Evolutionary conservation across 2,797 vertebrate species (phyloP), one percentile per base, ranked within the genome.

Genomic region (Xenentodon cancila): DNA sequence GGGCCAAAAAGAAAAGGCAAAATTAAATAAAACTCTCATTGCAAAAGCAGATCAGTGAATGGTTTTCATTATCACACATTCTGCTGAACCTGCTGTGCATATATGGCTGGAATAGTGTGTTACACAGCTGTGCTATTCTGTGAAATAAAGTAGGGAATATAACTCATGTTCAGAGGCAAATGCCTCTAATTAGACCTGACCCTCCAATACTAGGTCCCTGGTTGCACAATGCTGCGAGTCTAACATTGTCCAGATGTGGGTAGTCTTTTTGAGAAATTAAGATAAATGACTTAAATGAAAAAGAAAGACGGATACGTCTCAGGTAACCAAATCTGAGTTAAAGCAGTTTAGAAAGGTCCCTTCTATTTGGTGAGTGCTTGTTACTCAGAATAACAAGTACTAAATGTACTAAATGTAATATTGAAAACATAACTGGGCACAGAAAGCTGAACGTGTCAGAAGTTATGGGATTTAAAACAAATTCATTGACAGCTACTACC

Each of bases 81-180:
- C 43, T 30, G 67, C 71, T 69, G 73, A 84, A 77, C 44, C 57
- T 58, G 73, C 19, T 53, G 68, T 89, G 89, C 88, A 87, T 22
- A 48, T 75, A 49, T 80, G 34, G 34, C 11, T 37, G 34, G 34
- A 37, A 37, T 5, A 25, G 25, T 37, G 34, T 80, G 67, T 46
- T 43, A 25, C 59, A 71, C 89, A 91, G 80, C 91, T 91, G 91
- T 25, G 63, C 74, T 54, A 64, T 64, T 84, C 75, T 75, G 59
- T 69, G 50, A 53, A 84, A 64, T 70, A 51, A 70, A 64, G 54
- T 52, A 73, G 45, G 21, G 49, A 53, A 53, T 66, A 66, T 78
- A 82, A 82, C 81, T 85, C 64, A 78, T 53, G 37, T 75, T 81
- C n/a, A 25, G 61, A 52, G 66, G 52, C 77, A 51, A 70, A 83